These are phyloP conservation scores for Bhutanitis thaidina DNA, from an alignment of 2,888 invertebrate species.

Conservation along the genomic window DNA sequence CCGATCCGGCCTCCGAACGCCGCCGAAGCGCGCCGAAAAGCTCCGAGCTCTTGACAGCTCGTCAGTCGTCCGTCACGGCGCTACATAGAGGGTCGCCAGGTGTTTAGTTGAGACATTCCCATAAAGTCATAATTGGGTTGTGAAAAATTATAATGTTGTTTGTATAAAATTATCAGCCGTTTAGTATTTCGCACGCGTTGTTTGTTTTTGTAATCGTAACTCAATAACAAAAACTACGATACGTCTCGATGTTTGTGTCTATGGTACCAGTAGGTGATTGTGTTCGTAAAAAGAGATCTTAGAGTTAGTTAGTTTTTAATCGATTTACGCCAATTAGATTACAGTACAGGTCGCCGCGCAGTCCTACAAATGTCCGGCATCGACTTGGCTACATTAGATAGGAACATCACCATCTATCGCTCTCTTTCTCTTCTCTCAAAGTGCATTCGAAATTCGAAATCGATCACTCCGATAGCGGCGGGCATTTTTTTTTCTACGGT, in stretches of 20 bases:
- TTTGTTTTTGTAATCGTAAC: too few species aligned
- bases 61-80: conserved; percentile 68
- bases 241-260: too few species aligned
- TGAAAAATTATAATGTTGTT: too few species aligned
- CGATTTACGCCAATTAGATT: too few species aligned
- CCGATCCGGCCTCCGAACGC: conserved; percentile 27
- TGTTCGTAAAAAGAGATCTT: too few species aligned
- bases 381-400: conserved; percentile 1
- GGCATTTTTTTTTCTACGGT: conserved; percentile 1
- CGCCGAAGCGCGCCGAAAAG: conserved; percentile 46
- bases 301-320: too few species aligned
- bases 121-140: not conserved
- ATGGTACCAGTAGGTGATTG: too few species aligned
- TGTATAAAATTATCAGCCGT: too few species aligned
- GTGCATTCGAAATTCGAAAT: conserved; percentile 18
- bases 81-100: conserved; percentile 64
- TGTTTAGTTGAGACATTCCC: conserved; percentile 32
- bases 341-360: too few species aligned
- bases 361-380: not conserved
- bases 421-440: conserved; percentile 17
- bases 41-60: conserved; percentile 67
- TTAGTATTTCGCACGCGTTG: too few species aligned
- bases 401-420: conserved; percentile 13
- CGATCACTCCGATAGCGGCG: conserved; percentile 19
- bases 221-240: too few species aligned